Conservation (phyloP, 2,888 invertebrate species). For the Dryadula phaetusa region DNA sequence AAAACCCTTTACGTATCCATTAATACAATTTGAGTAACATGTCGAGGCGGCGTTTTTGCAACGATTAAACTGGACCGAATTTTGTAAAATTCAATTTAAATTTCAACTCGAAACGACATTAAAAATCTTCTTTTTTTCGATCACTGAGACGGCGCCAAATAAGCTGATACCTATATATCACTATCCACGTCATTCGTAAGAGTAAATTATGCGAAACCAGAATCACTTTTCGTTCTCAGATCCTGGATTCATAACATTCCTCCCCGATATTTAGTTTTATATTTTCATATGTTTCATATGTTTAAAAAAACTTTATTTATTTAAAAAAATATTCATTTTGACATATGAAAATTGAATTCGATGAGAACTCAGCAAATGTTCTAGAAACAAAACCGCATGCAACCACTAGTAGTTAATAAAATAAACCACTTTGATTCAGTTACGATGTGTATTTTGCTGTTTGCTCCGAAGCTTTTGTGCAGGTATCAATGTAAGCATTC, state of each 20-base stretch:
- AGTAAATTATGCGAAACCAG: slow-evolving; percentile 41
- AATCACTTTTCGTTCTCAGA: slow-evolving; percentile 8
- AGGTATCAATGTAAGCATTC: slow-evolving; percentile 32
- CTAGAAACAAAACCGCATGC: neutral
- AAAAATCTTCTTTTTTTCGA: slow-evolving; percentile 33
- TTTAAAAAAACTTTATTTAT: too few relatives aligned
- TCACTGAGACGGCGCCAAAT: slow-evolving; percentile 39
- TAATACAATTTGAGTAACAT: slow-evolving; percentile 59
- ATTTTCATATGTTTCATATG: too few relatives aligned
- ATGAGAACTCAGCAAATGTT: too few relatives aligned
- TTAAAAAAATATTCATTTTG: too few relatives aligned
- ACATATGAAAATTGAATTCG: too few relatives aligned
- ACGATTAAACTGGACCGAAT: slow-evolving; percentile 44
- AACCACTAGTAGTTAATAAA: slow-evolving; percentile 15
- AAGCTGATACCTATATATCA: slow-evolving; percentile 41
- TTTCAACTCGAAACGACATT: slow-evolving; percentile 30
- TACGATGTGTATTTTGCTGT: slow-evolving; percentile 19
- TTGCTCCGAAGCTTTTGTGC: slow-evolving; percentile 26
- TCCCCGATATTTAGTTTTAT: neutral
- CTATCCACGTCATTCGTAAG: slow-evolving; percentile 37
- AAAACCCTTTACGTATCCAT: slow-evolving; percentile 59
- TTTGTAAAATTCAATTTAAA: slow-evolving; percentile 34
- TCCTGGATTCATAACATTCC: neutral
- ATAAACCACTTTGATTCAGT: slow-evolving; percentile 23
- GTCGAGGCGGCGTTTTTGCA: slow-evolving; percentile 56